A percentile compares a stretch with the other conserved stretches of the same genome.
phyloP scores from a whole-genome alignment of 2,113 vertebrate species.

The Microcebus griseorufus region DNA sequence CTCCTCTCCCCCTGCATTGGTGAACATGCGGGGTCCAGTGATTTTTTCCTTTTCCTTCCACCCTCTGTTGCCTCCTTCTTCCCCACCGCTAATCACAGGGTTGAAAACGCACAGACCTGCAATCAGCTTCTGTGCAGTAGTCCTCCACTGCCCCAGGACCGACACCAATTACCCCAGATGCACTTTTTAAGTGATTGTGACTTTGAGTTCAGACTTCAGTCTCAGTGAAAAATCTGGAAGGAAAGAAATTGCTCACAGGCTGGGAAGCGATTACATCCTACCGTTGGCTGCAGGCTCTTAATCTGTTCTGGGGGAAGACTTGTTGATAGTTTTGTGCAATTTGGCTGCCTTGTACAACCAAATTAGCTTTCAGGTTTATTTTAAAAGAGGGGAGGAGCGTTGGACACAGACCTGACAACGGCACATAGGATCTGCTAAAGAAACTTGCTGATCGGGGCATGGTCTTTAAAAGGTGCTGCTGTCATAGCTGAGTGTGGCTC shows the following conservation, averaged over 20 bases:
- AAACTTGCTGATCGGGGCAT: background rate
- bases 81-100: background rate
- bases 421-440: background rate
- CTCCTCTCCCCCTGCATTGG: background rate
- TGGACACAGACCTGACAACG: background rate
- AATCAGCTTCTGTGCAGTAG: background rate
- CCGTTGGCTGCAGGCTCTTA: background rate
- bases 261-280: background rate
- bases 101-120: background rate
- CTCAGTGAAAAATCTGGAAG: slow-evolving; percentile 26
- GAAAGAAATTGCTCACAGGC: background rate
- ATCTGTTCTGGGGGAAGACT: background rate
- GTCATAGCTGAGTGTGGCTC: background rate
- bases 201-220: background rate
- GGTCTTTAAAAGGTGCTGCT: background rate
- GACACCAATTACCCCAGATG: background rate
- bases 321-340: background rate
- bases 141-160: background rate
- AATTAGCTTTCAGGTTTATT: slow-evolving; percentile 28
- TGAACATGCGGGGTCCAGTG: background rate
- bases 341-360: background rate
- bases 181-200: background rate
- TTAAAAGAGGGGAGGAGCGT: background rate
- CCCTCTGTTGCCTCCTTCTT: too few species aligned
- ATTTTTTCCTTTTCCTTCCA: too few species aligned